Base-by-base conservation (phyloP, 2,888 invertebrate genomes). In the Mesochorus sp. region DNA sequence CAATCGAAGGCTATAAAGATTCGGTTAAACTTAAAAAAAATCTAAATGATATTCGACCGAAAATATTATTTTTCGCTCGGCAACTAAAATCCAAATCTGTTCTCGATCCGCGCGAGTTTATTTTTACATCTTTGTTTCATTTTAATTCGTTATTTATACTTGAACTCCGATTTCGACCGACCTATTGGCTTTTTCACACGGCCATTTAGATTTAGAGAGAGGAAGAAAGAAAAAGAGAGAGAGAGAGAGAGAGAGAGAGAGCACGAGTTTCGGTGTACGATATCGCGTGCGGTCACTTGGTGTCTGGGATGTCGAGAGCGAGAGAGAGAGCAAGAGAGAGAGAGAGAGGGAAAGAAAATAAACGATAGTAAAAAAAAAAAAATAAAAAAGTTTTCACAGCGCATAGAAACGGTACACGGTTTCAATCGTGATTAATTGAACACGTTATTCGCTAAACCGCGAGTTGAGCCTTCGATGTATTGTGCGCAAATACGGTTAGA, bases 381-480 rank as follows among this genome's bases (percentile, higher is more conserved):
- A 37, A 44, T 19, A 51, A 26, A 37, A 57, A 39, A 61, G 47
- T 67, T 67, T 74, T 61, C 31, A 53, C 24, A 74, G 42, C 31
- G 21, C 66, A 8, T 57, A 19, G n/a, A 31, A 28, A 39, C 37
- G 17, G 26, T 12, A 12, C 19, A 55, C 31, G 10, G 39, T 61
- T 59, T 59, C 61, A 59, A 67, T 67, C 42, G 39, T 59, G 59
- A 61, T 67, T 74, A 73, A 61, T 74, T 59, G 67, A 49, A 51
- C 57, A 55, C 55, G 51, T 44, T 57, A 44, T 21, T 57, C 31
- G 66, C 66, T 26, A 53, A 66, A 66, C 66, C 66, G 39, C 51
- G 37, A 8, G 51, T 66, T 66, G 39, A 24, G 14, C 31, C 34
- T 34, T 37, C 14, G 17, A 24, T n/a, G 37, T 10, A 24, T 34